phyloP scores from a whole-genome alignment of 1,140 invertebrate species.

The Drosophila neocordata region DNA sequence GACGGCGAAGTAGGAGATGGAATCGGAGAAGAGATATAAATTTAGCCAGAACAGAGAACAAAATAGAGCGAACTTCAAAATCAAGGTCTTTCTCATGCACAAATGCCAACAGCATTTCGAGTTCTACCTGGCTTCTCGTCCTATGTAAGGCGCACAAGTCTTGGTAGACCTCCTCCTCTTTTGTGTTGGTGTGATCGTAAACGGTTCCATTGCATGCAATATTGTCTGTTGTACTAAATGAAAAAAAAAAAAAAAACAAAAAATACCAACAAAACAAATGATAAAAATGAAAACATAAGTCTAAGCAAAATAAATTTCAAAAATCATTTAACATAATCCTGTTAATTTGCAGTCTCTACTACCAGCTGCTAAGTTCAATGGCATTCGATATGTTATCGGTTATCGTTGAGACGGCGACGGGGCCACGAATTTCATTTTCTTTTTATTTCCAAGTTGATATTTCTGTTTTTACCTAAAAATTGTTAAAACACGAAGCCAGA shows the following conservation, averaged over 20 bases:
- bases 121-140: slow-evolving; percentile 82
- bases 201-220: slow-evolving; percentile 81
- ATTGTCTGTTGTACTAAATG: slow-evolving; percentile 79
- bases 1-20: not conserved
- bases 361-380: no score
- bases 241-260: slow-evolving; percentile 34
- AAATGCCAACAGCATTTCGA: slow-evolving; percentile 12
- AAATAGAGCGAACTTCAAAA: slow-evolving; percentile 14
- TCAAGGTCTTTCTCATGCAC: slow-evolving; percentile 46
- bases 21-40: slow-evolving; percentile 23
- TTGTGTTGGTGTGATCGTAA: slow-evolving; percentile 82
- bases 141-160: slow-evolving; percentile 82
- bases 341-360: not conserved
- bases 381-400: not conserved
- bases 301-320: no score
- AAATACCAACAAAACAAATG: slow-evolving; percentile 25
- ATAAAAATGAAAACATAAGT: not conserved
- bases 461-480: not conserved
- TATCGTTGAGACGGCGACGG: not conserved
- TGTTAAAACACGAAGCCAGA: not conserved
- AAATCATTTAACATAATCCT: no score
- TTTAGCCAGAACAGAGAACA: slow-evolving; percentile 23
- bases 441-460: not conserved
- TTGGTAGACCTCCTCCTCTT: slow-evolving; percentile 83
- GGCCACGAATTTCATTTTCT: not conserved